Conservation (phyloP, 2,113 vertebrate species). For the Pseudorhombus dupliciocellatus region DNA sequence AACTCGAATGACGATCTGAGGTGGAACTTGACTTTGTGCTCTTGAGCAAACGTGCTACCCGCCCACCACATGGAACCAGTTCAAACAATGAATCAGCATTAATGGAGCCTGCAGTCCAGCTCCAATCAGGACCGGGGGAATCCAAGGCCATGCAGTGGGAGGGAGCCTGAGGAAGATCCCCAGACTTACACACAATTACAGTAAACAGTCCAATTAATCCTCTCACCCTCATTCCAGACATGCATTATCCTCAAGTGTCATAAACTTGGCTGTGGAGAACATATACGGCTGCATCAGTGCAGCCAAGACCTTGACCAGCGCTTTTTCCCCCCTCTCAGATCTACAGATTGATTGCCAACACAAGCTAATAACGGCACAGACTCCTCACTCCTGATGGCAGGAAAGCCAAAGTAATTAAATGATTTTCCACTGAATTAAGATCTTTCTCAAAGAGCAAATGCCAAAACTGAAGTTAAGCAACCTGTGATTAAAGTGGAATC, state of each 20-base stretch:
- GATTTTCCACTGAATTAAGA: conserved; percentile 71
- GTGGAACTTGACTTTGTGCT: not conserved
- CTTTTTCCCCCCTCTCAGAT: conserved; percentile 59
- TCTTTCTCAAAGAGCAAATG: conserved; percentile 44
- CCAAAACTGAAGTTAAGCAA: conserved; percentile 43
- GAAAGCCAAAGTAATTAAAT: conserved; percentile 67
- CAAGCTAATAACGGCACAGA: conserved; percentile 67
- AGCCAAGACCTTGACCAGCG: conserved; percentile 69
- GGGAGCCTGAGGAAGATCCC: conserved; percentile 41
- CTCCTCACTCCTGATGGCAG: conserved; percentile 33
- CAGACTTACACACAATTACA: conserved; percentile 61
- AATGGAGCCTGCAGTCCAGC: conserved; percentile 41
- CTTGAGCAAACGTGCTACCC: conserved; percentile 2
- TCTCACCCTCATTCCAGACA: conserved; percentile 67
- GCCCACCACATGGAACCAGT: not conserved
- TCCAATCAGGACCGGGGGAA: conserved; percentile 58
- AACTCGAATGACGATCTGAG: not conserved
- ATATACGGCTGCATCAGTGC: conserved; percentile 70
- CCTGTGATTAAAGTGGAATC: conserved; percentile 47
- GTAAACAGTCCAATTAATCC: conserved; percentile 75
- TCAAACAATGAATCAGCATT: conserved; percentile 52
- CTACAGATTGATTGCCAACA: conserved; percentile 62
- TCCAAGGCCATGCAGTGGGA: conserved; percentile 51
- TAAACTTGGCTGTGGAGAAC: conserved; percentile 74
- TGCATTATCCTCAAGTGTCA: conserved; percentile 76